phyloP scores from a whole-genome alignment of 2,888 invertebrate species.

The Taphrorychus bicolor region DNA sequence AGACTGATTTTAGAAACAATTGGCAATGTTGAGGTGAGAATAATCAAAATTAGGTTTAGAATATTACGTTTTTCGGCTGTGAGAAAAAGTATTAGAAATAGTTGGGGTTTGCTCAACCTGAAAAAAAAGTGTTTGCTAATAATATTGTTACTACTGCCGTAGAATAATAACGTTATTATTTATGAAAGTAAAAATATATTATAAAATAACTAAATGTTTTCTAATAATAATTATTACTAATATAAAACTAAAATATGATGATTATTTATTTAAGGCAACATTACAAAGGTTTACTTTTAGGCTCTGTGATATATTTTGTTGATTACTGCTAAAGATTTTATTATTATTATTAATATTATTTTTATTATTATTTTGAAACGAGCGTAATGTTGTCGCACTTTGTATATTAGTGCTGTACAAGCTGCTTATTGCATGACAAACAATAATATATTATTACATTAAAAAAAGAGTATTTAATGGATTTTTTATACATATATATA shows the following conservation, averaged over 20 bases:
- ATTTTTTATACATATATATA: no score
- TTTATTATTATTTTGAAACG: constrained; percentile 9
- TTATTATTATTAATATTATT: constrained; percentile 41
- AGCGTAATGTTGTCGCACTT: constrained; percentile 4
- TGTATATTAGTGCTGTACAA: constrained; percentile 15
- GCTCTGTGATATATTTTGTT: constrained; percentile 56
- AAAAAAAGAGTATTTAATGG: constrained; percentile 28
- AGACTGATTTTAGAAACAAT: constrained; percentile 1
- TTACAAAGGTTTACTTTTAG: constrained; percentile 45
- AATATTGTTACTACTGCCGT: no score
- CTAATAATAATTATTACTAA: background rate
- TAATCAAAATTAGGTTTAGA: constrained; percentile 17
- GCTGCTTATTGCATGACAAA: no score
- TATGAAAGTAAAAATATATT: no score
- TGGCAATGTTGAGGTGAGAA: background rate
- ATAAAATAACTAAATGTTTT: no score
- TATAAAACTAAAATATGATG: constrained; percentile 5
- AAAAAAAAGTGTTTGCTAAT: no score
- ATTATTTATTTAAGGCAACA: constrained; percentile 21
- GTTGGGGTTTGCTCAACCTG: no score
- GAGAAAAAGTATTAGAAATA: constrained; percentile 2
- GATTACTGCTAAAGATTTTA: constrained; percentile 47
- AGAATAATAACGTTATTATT: no score
- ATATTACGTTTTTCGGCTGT: constrained; percentile 13
- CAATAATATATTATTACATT: constrained; percentile 44